Evolutionary conservation across 1,140 invertebrate species (phyloP).

Genomic region (Agraylea sexmaculata): DNA sequence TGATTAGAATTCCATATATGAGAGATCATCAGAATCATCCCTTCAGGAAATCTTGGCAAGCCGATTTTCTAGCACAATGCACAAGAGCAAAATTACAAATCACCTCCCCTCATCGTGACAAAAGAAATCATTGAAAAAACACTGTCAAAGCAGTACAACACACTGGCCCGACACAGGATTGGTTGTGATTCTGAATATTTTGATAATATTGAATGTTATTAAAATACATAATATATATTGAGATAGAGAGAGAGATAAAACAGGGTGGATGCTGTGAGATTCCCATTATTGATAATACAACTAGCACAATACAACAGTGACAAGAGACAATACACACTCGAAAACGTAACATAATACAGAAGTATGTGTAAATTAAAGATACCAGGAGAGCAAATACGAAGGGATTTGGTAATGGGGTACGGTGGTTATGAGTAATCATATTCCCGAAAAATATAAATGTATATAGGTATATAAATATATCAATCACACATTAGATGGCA

Average conservation of each 20-base stretch:
- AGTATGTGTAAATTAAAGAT: too few species aligned
- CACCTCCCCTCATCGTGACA: background rate
- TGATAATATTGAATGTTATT: too few species aligned
- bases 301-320: conserved; percentile 23
- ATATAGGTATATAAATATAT: too few species aligned
- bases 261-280: conserved; percentile 20
- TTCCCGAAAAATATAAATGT: too few species aligned
- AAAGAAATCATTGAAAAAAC: conserved; percentile 13
- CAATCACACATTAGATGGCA: too few species aligned
- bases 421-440: too few species aligned
- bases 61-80: conserved; percentile 22
- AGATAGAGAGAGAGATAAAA: conserved; percentile 7
- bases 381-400: too few species aligned
- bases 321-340: conserved; percentile 22
- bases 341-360: conserved; percentile 17
- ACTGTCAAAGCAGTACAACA: conserved; percentile 5
- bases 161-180: too few species aligned
- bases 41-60: conserved; percentile 8
- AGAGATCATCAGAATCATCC: conserved; percentile 2
- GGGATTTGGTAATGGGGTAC: too few species aligned
- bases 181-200: too few species aligned
- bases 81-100: conserved; percentile 9
- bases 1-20: conserved; percentile 1
- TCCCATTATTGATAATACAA: conserved; percentile 20
- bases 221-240: too few species aligned